Evolutionary conservation across 2,888 invertebrate genomes (phyloP), one percentile per base, ranked within the genome.

Genomic region (Nemotelus nigrinus): DNA sequence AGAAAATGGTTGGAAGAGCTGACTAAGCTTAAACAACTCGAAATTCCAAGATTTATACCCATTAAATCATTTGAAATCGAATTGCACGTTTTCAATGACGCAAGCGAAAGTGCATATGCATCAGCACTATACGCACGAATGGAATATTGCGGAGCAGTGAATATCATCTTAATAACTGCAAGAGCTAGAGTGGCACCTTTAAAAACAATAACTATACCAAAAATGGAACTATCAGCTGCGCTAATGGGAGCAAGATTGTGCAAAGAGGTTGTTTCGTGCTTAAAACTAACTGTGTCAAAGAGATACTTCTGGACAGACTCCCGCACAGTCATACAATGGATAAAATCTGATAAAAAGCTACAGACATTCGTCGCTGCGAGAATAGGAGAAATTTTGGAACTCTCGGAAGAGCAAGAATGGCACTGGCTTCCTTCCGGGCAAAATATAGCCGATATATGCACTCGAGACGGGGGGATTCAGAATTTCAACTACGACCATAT

Each of bases 91-190:
- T 57, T 57, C 63, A 63, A 63, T 41, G 67, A 67, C 39, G 48
- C 70, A 2, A 70, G 70, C 25, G 70, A 70, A 48, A 25, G 50
- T 5, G 67, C 67, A 45, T 67, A 47, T 67, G 67, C 67, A 3
- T 45, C 67, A 67, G 44, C 25, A 10, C 10, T 67, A 67, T 67
- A 70, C 39, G 45, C n/a, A 5, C 3, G 5, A n/a, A 67, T 67
- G 3, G 48, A 47, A 7, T 45, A 67, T 8, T 7, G 45, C 8
- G 3, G 47, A 47, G 39, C 8, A 47, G 10, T 67, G 3, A 39
- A 67, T 7, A 44, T 67, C 3, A 10, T 67, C 43, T n/a, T 68
- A 5, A n/a, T 68, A 10, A 48, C 50, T 3, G 50, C 70, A 6
- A 70, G 50, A 25, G 25, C 47, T 3, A 2, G 67, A 43, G 67